Conservation (phyloP, 1,140 invertebrate species). For the Pomacea maculata region DNA sequence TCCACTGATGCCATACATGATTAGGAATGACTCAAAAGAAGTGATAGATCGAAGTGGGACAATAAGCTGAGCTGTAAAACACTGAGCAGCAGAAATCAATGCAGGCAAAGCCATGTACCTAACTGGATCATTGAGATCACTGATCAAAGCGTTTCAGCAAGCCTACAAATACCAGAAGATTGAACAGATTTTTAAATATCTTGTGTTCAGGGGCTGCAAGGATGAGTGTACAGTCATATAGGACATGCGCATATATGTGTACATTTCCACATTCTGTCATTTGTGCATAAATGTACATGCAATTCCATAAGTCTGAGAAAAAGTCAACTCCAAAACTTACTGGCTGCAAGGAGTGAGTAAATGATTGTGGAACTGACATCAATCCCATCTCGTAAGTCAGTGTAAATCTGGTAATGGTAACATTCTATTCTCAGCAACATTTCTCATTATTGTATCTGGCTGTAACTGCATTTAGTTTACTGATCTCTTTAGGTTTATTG, state of each 20-base stretch:
- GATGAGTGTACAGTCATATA: neutral
- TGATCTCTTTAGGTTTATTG: neutral
- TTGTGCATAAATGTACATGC: neutral
- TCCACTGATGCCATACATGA: too few relatives aligned
- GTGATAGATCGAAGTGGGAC: too few relatives aligned
- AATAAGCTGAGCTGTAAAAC: too few relatives aligned
- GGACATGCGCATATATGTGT: neutral
- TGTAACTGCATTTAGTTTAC: neutral
- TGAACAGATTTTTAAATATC: too few relatives aligned
- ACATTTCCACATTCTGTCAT: neutral
- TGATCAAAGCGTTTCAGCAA: too few relatives aligned
- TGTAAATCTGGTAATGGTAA: slow-evolving; percentile 31
- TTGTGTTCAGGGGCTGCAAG: neutral
- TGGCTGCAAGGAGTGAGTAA: slow-evolving; percentile 44
- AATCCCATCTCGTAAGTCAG: slow-evolving; percentile 10
- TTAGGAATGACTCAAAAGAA: too few relatives aligned
- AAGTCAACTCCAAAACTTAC: slow-evolving; percentile 20
- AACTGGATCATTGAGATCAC: too few relatives aligned
- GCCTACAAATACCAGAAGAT: too few relatives aligned
- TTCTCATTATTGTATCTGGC: neutral
- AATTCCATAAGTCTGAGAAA: neutral
- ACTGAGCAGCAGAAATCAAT: too few relatives aligned
- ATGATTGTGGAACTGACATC: slow-evolving; percentile 27
- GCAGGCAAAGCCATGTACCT: too few relatives aligned
- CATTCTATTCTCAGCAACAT: neutral